Percentiles rank a stretch among this genome's conserved stretches.
Evolutionary conservation across 2,113 vertebrate genomes (phyloP).

Genomic region (Taxidea taxus): DNA sequence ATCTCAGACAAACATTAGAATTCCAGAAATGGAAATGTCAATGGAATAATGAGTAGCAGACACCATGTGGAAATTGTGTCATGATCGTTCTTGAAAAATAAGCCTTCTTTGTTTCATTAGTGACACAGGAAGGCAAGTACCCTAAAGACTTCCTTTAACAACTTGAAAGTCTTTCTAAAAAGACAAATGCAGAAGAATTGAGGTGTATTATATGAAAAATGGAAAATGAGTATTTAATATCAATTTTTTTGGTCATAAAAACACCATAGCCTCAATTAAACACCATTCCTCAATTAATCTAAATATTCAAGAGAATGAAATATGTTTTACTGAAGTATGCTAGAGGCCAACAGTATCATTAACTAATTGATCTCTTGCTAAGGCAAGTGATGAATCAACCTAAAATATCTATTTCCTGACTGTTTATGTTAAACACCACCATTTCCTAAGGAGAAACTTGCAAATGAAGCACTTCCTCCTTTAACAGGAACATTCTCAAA

Average conservation of each 20-base stretch:
- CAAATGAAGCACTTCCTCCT: conserved; percentile 75
- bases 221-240: conserved; percentile 67
- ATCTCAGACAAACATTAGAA: conserved; percentile 61
- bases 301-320: conserved; percentile 83
- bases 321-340: conserved; percentile 77
- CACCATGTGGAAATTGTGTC: conserved; percentile 34
- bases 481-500: conserved; percentile 65
- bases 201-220: conserved; percentile 54
- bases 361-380: conserved; percentile 81
- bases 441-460: conserved; percentile 75
- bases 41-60: conserved; percentile 65
- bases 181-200: conserved; percentile 53
- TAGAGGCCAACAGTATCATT: conserved; percentile 80
- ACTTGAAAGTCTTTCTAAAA: conserved; percentile 50
- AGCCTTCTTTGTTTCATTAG: conserved; percentile 45
- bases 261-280: conserved; percentile 63
- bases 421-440: conserved; percentile 62
- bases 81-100: conserved; percentile 47
- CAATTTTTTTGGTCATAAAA: conserved; percentile 73
- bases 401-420: conserved; percentile 77
- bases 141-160: conserved; percentile 53
- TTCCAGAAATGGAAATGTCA: conserved; percentile 61
- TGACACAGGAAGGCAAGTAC: conserved; percentile 9
- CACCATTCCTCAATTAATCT: conserved; percentile 82
- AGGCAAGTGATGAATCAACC: conserved; percentile 81